Base-by-base conservation (phyloP, 1,140 invertebrate genomes). In the Pachypsylla venusta region DNA sequence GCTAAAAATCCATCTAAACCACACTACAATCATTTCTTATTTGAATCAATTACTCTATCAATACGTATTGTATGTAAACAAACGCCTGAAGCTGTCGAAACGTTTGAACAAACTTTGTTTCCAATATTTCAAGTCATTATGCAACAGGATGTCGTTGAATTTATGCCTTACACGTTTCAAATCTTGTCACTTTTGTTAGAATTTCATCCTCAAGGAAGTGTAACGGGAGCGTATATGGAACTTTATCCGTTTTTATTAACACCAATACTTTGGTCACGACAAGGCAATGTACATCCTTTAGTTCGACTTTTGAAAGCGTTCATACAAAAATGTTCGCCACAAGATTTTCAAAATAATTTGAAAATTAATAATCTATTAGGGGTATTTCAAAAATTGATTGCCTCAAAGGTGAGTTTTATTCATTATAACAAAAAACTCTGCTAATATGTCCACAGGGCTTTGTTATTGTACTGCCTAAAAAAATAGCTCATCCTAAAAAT, bases 81-180 rank as follows among this genome's bases (percentile, higher is more conserved):
- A 5, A 87, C 89, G 68, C 79, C 83, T 0, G 73, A 73, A 40
- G 85, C 88, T 27, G 87, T 97, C 2, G 72, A 77, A n/a, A 84
- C 83, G 0, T 98, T 98, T 75, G 93, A 98, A 75, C 81, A 84
- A 67, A 83, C 83, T 0, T 72, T 98, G 1, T 97, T 97, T 67
- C 90, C 90, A 7, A 87, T 92, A 57, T 96, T 98, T 71, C 87
- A 96, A 75, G 81, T 81, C 57, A 93, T 98, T 67, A 74, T 98
- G 0, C 84, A 90, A 65, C 85, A 94, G 72, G 93, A 98, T 72
- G 84, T 97, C 56, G 1, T 69, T 88, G 94, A 98, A 75, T 98
- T 98, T 76, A 85, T 96, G 71, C 94, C 94, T 1, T 98, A 98
- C 72, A 88, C 94, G 28, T 96, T 98, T 71, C 94, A 98, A 88